Evolutionary conservation across 1,140 invertebrate genomes (phyloP).

Genomic region (Calephelis nemesis): DNA sequence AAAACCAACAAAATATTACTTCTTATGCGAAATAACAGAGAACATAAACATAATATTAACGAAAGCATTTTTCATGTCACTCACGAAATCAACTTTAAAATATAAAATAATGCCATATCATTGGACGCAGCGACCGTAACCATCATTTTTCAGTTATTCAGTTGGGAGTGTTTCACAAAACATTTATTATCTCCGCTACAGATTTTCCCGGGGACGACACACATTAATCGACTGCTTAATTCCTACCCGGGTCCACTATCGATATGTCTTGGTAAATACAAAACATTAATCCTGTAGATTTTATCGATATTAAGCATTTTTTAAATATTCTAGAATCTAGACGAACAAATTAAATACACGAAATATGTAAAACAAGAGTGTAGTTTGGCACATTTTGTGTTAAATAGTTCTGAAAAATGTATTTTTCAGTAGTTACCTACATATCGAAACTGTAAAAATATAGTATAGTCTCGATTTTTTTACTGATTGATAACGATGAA

Average conservation of each 20-base stretch:
- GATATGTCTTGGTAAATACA: constrained; percentile 1
- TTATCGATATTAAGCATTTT: background rate
- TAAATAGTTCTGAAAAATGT: too few species aligned
- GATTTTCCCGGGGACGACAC: constrained; percentile 55
- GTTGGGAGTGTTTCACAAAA: constrained; percentile 59
- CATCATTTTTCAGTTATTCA: constrained; percentile 67
- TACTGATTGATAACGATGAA: too few species aligned
- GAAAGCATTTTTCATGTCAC: constrained; percentile 51
- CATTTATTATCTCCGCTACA: constrained; percentile 52
- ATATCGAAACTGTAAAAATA: too few species aligned
- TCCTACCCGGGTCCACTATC: constrained; percentile 27
- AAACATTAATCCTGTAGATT: constrained; percentile 19
- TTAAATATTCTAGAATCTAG: background rate
- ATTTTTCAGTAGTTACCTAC: too few species aligned
- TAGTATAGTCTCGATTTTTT: too few species aligned
- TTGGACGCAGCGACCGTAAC: constrained; percentile 32
- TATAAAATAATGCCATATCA: background rate
- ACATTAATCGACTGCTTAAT: constrained; percentile 58
- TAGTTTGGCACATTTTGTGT: too few species aligned
- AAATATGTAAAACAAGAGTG: too few species aligned
- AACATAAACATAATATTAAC: constrained; percentile 19
- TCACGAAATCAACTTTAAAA: background rate
- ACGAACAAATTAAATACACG: too few species aligned
- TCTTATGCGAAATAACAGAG: too few species aligned
- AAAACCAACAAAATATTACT: too few species aligned